phyloP scores from a whole-genome alignment of 1,140 invertebrate species.

The Gryon sp. region DNA sequence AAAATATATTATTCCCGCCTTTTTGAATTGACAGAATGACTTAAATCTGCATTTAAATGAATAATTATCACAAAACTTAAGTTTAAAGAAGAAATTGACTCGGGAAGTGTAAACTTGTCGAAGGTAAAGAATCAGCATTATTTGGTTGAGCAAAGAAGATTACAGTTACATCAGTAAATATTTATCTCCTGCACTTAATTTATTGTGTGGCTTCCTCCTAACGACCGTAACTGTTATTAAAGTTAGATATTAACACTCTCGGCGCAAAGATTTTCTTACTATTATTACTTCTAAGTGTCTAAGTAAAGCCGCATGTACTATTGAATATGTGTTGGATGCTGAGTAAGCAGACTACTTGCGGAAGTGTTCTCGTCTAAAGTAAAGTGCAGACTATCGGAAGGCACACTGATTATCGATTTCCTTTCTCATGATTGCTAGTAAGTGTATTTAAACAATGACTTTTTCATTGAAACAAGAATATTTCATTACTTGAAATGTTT shows the following conservation, averaged over 20 bases:
- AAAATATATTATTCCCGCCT: no score
- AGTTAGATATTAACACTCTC: conserved; percentile 41
- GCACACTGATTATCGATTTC: conserved; percentile 46
- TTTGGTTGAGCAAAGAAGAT: neutral
- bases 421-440: conserved; percentile 21
- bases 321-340: conserved; percentile 33
- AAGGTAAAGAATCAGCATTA: neutral
- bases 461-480: neutral
- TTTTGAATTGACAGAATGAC: conserved; percentile 8
- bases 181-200: conserved; percentile 19
- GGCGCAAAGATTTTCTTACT: conserved; percentile 33
- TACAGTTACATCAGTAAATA: conserved; percentile 18
- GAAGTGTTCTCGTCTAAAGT: conserved; percentile 35
- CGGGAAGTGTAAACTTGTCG: conserved; percentile 2
- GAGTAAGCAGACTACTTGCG: conserved; percentile 47
- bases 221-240: conserved; percentile 22
- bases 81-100: conserved; percentile 1
- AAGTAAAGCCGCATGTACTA: conserved; percentile 23
- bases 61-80: neutral
- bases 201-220: neutral
- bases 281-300: conserved; percentile 25
- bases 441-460: conserved; percentile 32
- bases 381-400: conserved; percentile 50
- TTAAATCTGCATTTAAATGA: neutral
- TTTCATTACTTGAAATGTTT: no score